phyloP scores from a whole-genome alignment of 2,888 invertebrate genomes.

The Halictus ligatus region DNA sequence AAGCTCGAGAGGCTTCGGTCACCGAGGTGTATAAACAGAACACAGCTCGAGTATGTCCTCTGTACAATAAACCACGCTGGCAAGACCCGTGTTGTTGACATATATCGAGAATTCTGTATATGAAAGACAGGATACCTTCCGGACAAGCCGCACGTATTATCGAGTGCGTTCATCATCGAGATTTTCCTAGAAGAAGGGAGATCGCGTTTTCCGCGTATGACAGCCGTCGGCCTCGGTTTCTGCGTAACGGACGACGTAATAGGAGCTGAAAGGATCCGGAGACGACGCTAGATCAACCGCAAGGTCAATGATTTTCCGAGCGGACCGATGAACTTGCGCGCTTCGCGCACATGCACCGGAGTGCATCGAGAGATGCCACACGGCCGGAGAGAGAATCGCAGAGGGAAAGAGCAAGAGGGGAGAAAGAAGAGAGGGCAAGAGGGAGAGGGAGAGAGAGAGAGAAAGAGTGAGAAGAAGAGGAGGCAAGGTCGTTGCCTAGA shows the following conservation, averaged over 20 bases:
- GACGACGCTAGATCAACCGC: constrained; percentile 65
- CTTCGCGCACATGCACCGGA: constrained; percentile 41
- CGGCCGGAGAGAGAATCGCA: constrained; percentile 1
- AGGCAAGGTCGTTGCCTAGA: constrained; percentile 81
- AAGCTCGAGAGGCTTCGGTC: no score
- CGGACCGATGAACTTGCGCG: constrained; percentile 73
- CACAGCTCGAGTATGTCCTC: no score
- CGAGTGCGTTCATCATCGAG: neutral
- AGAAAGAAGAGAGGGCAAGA: constrained; percentile 36
- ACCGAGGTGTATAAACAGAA: no score
- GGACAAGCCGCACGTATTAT: no score
- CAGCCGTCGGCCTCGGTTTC: constrained; percentile 40
- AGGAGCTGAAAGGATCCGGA: constrained; percentile 51
- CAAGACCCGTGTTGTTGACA: no score
- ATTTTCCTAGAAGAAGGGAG: neutral
- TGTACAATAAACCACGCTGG: no score
- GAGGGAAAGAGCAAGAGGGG: constrained; percentile 23
- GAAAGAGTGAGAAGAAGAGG: constrained; percentile 63
- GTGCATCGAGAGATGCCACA: constrained; percentile 21
- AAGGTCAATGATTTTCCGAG: constrained; percentile 79
- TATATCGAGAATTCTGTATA: no score
- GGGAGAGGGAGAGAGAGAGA: constrained; percentile 41
- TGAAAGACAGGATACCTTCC: no score
- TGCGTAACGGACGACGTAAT: constrained; percentile 60
- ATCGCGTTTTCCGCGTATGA: constrained; percentile 15